Base-by-base conservation (phyloP, 1,140 invertebrate species). In the Psilanteris sp. region DNA sequence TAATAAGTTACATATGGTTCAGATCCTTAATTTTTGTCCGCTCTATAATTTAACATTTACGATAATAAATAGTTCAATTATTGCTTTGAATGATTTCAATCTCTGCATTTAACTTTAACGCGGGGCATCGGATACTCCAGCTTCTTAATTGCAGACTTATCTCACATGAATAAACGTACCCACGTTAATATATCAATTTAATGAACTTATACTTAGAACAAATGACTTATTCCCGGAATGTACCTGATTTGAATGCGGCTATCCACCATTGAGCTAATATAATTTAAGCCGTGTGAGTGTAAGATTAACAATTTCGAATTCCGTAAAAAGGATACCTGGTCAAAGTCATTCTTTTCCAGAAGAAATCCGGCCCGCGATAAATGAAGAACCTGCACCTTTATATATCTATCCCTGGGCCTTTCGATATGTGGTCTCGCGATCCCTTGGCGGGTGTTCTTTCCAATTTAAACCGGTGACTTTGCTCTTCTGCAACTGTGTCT, bases 381-480 rank as follows among this genome's bases (percentile, higher is more conserved):
- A 61, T 67, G 67, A 77, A 66, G 57, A 64, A 70, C 41, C 73
- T 57, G 57, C 59, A 64, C 32, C 52, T 70, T 70, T 59, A 68
- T 70, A 77, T 67, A 77, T 71, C 59, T 77, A 71, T 71, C 44
- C 31, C 16, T 61, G n/a, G n/a, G 54, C 22, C 9, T 67, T 71
- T 77, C 74, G 74, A 77, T 77, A 77, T 55, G 57, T 77, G 74
- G 66, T 68, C 67, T 61, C 71, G 62, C 52, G 70, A 73, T 75
- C 68, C 68, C 81, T 81, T 83, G 75, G 83, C 83, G 81, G 83
- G 82, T 83, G 82, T 84, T 84, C 82, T 77, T 76, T 85, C 85
- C 81, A 87, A 87, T 87, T 87, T 85, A 87, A 86, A 86, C 81
- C 80, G 79, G 84, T 87, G 85, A 87, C 85, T 86, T 46, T 80